These are phyloP conservation scores for Barypeithes pellucidus DNA, from an alignment of 2,888 invertebrate genomes.

Conservation along the genomic window DNA sequence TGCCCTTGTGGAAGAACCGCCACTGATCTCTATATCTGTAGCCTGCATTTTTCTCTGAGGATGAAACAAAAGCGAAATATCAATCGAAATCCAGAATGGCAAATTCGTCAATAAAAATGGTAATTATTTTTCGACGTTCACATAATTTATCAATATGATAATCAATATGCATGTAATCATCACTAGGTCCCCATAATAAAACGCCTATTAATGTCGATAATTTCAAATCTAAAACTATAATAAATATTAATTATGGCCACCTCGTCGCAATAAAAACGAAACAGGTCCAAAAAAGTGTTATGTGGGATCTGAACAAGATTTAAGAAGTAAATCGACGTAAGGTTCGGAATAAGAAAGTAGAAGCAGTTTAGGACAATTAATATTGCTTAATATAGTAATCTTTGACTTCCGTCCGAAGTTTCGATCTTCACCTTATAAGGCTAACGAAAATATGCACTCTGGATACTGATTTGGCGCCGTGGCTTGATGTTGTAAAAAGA, in stretches of 20 bases:
- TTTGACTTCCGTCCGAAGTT: slow-evolving; percentile 38
- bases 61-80: too few species aligned
- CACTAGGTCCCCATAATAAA: background rate
- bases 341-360: slow-evolving; percentile 36
- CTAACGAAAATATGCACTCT: slow-evolving; percentile 6
- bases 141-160: too few species aligned
- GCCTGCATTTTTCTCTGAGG: too few species aligned
- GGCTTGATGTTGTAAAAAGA: slow-evolving; percentile 2
- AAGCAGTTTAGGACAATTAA: slow-evolving; percentile 27
- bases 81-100: too few species aligned
- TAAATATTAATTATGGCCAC: slow-evolving; percentile 3
- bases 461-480: slow-evolving; percentile 12
- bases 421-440: slow-evolving; percentile 24
- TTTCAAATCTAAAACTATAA: background rate
- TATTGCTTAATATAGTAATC: slow-evolving; percentile 46
- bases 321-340: slow-evolving; percentile 31
- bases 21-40: too few species aligned
- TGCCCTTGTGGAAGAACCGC: too few species aligned
- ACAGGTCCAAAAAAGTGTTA: slow-evolving; percentile 41
- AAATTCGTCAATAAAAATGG: too few species aligned
- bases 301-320: too few species aligned
- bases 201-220: slow-evolving; percentile 2
- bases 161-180: background rate
- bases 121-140: too few species aligned
- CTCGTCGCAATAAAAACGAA: slow-evolving; percentile 16